Conservation (phyloP, 2,888 invertebrate species). For the Ectemnius cavifrons region DNA sequence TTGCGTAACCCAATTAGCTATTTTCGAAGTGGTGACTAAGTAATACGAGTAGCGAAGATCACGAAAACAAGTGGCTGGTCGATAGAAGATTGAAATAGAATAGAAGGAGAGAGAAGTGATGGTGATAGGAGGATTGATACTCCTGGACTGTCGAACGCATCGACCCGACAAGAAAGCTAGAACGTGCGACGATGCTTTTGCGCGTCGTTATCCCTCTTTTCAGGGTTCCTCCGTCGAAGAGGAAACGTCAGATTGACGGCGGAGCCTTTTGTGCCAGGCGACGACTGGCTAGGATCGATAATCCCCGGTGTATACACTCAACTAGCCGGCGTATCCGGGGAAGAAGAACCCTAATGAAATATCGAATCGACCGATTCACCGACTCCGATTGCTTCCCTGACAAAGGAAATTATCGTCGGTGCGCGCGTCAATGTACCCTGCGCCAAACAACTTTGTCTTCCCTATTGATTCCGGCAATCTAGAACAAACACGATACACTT, state of each 20-base stretch:
- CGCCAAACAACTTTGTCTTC: not conserved
- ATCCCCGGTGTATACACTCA: not conserved
- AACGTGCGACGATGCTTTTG: slow-evolving; percentile 14
- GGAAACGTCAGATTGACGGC: slow-evolving; percentile 28
- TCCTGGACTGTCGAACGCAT: too few relatives aligned
- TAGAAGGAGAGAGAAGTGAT: not conserved
- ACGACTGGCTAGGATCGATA: slow-evolving; percentile 4
- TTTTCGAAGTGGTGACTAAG: too few relatives aligned
- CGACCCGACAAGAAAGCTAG: not conserved
- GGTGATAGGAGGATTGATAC: not conserved
- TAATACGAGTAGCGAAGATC: too few relatives aligned
- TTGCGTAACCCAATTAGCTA: too few relatives aligned
- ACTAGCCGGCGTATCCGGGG: not conserved
- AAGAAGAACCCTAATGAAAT: slow-evolving; percentile 3
- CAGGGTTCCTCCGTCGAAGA: slow-evolving; percentile 16
- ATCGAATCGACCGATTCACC: not conserved
- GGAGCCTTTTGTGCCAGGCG: slow-evolving; percentile 24
- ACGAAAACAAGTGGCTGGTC: too few relatives aligned
- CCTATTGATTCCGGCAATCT: too few relatives aligned
- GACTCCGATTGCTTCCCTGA: not conserved
- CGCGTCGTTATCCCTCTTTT: slow-evolving; percentile 14
- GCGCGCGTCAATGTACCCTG: not conserved
- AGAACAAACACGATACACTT: slow-evolving; percentile 17
- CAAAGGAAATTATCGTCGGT: too few relatives aligned
- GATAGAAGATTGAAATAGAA: too few relatives aligned